Percentiles rank a stretch among this genome's conserved stretches.
phyloP scores from a whole-genome alignment of 2,113 vertebrate genomes.

The Ptychochromis oligacanthus region DNA sequence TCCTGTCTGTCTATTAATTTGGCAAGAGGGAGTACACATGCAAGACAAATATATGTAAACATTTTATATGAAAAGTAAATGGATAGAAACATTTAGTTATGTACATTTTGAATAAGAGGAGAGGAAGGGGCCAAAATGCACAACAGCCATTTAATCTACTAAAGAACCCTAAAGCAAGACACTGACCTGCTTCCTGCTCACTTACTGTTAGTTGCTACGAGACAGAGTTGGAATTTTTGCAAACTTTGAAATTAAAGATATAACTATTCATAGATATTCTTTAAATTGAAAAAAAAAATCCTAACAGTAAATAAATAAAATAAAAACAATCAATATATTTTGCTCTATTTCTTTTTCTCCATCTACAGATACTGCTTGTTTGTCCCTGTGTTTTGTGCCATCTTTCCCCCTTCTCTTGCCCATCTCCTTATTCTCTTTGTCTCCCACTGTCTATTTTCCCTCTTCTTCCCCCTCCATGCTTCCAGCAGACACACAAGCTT shows the following conservation, averaged over 20 bases:
- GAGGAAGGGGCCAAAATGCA: neutral
- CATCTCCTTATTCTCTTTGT: slow-evolving; percentile 59
- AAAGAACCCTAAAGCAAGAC: neutral
- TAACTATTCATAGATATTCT: slow-evolving; percentile 2
- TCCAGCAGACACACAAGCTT: slow-evolving; percentile 51
- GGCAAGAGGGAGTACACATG: neutral
- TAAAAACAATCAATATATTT: neutral
- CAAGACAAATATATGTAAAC: neutral
- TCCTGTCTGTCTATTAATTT: neutral
- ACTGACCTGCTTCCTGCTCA: neutral
- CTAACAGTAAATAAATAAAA: neutral
- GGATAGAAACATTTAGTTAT: neutral
- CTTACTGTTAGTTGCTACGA: slow-evolving; percentile 34
- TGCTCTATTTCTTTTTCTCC: neutral
- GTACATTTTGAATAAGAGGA: neutral
- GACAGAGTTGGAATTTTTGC: slow-evolving; percentile 12
- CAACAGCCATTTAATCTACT: neutral
- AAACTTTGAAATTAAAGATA: slow-evolving; percentile 34
- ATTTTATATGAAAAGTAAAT: neutral
- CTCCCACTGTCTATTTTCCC: slow-evolving; percentile 14
- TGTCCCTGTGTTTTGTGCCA: slow-evolving; percentile 6
- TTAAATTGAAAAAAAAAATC: slow-evolving; percentile 21
- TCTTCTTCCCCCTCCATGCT: neutral
- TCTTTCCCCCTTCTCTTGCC: neutral
- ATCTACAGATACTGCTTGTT: neutral